phyloP scores from a whole-genome alignment of 2,797 vertebrate genomes.

The Hippopotamyrus pictus region DNA sequence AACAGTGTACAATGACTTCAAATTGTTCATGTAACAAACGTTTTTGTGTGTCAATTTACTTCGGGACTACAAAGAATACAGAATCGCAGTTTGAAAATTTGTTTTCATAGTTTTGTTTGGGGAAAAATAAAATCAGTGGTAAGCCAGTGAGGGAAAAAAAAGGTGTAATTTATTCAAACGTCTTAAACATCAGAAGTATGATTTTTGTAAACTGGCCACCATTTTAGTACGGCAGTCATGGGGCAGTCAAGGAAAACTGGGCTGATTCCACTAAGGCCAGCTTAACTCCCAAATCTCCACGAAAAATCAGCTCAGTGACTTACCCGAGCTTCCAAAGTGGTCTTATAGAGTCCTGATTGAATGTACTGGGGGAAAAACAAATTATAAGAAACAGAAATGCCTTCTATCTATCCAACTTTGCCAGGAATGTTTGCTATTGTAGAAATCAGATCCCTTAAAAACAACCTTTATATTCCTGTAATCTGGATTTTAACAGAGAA shows the following conservation, averaged over 20 bases:
- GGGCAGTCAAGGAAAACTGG: background rate
- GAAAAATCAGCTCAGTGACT: background rate
- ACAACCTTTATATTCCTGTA: background rate
- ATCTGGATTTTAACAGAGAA: background rate
- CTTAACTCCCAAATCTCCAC: background rate
- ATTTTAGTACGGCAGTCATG: background rate
- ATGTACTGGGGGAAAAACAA: background rate
- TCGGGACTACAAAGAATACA: background rate
- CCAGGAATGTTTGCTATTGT: background rate
- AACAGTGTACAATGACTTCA: background rate
- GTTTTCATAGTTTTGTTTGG: background rate
- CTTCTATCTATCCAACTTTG: background rate
- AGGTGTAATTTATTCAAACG: conserved; percentile 8
- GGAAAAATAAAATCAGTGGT: background rate
- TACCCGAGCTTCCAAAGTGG: background rate
- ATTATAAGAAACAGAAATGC: background rate
- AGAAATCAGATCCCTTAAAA: background rate
- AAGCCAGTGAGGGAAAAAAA: background rate
- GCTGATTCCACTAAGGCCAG: background rate
- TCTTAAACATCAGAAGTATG: conserved; percentile 11
- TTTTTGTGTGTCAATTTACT: background rate
- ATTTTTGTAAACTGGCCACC: conserved; percentile 11
- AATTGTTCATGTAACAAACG: background rate
- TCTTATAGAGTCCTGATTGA: background rate
- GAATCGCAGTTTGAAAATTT: background rate